Base-by-base conservation (phyloP, 2,797 vertebrate species). In the Pipistrellus pipistrellus region DNA sequence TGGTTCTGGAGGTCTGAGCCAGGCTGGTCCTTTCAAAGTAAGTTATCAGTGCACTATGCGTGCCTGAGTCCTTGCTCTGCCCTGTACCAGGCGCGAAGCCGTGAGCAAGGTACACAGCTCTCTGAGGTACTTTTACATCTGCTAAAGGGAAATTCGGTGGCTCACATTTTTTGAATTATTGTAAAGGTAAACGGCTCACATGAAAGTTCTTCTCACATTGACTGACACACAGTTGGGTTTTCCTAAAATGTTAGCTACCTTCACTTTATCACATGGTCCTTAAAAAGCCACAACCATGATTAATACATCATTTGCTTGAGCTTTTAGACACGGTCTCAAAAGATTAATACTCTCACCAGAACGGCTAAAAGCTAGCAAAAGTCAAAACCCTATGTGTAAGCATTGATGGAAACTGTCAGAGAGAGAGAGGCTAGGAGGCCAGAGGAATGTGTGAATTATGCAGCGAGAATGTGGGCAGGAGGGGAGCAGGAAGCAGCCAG, bases 321-420 rank as follows among this genome's bases (percentile, higher is more conserved):
- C 12, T 92, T 88, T 96, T 64, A 85, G 69, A 95, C 71, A 53
- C 35, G 93, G 46, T 86, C 77, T 88, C 59, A 85, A 96, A 87
- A 80, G 25, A 85, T 41, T 41, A 41, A 41, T 41, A 80, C 11
- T 66, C 57, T 75, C 44, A 69, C 10, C 41, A 85, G 32, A 92
- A 85, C 44, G 68, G 38, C 62, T 66, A 89, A 92, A 92, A 91
- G 21, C 53, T 38, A 69, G 6, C 64, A 89, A 88, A 85, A 68
- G 71, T 30, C 83, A 85, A 87, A 76, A 72, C 69, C n/a, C 9
- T 59, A 41, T 6, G 6, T 78, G 72, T 90, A 14, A 91, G 9
- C 38, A 73, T 3, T 76, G 78, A 88, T 7, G n/a, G n/a, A 78
- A 87, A 71, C 4, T 55, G 30, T 86, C 27, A 57, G 27, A 51